These are phyloP conservation scores for Drosophila prostipennis DNA, from an alignment of 2,888 invertebrate genomes.

Conservation along the genomic window DNA sequence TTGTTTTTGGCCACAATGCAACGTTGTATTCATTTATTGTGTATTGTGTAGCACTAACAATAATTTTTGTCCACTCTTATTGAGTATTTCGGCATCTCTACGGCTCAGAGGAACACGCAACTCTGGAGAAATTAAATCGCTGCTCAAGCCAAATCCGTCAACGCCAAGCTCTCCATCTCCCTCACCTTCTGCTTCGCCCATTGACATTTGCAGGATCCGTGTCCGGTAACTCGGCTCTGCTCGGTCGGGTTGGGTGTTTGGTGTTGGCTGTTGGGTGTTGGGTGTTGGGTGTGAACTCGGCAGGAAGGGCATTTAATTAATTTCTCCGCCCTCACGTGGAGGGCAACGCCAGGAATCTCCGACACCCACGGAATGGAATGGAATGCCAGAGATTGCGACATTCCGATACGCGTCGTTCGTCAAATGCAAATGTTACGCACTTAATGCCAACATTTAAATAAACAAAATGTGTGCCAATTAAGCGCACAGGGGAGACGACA, in stretches of 20 bases:
- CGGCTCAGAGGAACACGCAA: neutral
- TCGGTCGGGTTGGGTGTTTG: neutral
- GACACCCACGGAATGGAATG: neutral
- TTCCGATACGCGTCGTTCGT: conserved; percentile 7
- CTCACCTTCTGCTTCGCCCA: neutral
- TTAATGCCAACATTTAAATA: conserved; percentile 11
- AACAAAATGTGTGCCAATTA: conserved; percentile 23
- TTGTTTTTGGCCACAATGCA: no score
- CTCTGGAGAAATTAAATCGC: neutral
- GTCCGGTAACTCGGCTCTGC: neutral
- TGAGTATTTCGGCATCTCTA: neutral
- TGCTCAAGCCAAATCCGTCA: conserved; percentile 1
- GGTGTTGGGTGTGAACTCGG: neutral
- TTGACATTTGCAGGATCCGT: conserved; percentile 4
- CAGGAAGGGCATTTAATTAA: conserved; percentile 12
- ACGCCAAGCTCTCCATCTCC: neutral
- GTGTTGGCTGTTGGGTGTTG: no score
- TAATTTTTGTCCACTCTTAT: no score
- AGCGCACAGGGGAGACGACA: neutral
- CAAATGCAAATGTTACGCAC: conserved; percentile 21
- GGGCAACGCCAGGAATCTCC: neutral
- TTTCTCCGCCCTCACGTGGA: conserved; percentile 1
- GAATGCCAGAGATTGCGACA: conserved; percentile 4
- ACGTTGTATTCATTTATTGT: no score
- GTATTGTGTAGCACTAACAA: no score